These are phyloP conservation scores for Julus scanicus DNA, from an alignment of 2,888 invertebrate genomes.

Conservation along the genomic window DNA sequence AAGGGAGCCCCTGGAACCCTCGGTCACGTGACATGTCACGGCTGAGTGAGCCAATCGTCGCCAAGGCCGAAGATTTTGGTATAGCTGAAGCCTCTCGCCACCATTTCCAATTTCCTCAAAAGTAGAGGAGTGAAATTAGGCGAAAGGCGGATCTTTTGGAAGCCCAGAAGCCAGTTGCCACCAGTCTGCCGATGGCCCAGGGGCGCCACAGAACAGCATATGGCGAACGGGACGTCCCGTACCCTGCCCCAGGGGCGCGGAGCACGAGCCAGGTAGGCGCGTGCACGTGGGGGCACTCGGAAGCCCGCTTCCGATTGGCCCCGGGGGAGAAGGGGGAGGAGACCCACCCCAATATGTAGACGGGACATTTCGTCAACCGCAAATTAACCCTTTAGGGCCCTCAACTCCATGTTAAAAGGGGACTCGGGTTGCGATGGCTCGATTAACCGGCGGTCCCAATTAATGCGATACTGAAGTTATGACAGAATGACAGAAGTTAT, in stretches of 20 bases:
- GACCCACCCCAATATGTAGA: not conserved
- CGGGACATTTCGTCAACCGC: not conserved
- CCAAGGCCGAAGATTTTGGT: not conserved
- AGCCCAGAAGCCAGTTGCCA: not conserved
- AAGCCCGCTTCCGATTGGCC: conserved; percentile 21
- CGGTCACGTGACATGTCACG: not conserved
- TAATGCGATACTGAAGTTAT: no score
- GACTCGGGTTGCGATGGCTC: no score
- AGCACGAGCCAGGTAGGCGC: conserved; percentile 20
- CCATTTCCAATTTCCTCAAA: not conserved
- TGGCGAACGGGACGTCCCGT: not conserved
- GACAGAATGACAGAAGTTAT: no score
- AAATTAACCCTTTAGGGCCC: not conserved
- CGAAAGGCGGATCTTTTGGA: no score
- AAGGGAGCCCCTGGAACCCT: no score
- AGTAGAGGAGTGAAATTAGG: not conserved
- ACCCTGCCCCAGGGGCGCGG: not conserved
- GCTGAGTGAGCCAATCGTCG: not conserved
- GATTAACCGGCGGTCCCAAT: no score
- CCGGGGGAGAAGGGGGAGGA: not conserved
- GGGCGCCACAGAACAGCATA: not conserved
- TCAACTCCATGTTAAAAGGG: no score
- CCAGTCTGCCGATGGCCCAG: not conserved
- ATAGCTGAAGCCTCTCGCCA: not conserved
- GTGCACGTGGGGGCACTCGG: not conserved